Evolutionary conservation across 2,888 invertebrate species (phyloP).

Genomic region (Leucania comma): DNA sequence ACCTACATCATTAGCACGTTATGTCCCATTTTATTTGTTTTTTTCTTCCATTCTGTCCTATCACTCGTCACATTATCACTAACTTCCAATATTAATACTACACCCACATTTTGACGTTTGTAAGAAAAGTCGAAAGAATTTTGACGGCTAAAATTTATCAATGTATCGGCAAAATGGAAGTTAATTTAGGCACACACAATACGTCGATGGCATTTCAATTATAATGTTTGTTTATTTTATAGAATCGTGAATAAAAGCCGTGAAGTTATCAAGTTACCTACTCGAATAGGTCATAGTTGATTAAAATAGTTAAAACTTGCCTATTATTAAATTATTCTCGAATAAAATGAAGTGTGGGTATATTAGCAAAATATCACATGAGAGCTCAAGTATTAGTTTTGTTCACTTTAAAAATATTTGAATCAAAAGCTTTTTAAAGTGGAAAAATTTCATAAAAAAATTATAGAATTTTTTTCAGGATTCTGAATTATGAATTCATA

Average conservation of each 20-base stretch:
- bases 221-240: background rate
- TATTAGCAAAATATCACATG: no score
- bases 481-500: no score
- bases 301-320: background rate
- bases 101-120: background rate
- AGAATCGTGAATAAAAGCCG: background rate
- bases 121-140: background rate
- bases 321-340: conserved; percentile 1
- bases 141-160: background rate
- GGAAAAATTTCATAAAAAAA: no score
- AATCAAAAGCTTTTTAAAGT: background rate
- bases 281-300: background rate
- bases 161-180: background rate
- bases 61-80: no score
- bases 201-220: background rate
- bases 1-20: background rate
- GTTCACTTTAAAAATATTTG: background rate
- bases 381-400: background rate
- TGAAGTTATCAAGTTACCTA: background rate
- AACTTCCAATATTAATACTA: no score
- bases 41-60: no score
- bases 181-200: background rate
- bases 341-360: no score
- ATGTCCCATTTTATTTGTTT: no score
- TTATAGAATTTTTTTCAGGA: no score